Conservation (phyloP, 2,888 invertebrate species). For the Agrochola macilenta region DNA sequence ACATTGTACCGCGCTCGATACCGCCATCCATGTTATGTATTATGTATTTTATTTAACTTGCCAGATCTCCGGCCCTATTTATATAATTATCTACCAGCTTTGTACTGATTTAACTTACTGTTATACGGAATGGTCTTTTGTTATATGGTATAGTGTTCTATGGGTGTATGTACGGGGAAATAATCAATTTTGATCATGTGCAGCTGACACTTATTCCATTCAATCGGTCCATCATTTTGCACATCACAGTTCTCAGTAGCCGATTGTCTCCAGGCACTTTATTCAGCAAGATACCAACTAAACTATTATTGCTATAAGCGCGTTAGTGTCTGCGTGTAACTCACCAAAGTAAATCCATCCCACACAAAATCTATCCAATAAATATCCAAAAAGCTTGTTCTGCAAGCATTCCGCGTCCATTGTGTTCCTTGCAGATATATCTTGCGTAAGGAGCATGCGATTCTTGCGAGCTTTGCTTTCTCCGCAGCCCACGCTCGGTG, state of each 20-base stretch:
- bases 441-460: conserved; percentile 87
- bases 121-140: conserved; percentile 46
- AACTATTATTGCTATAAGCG: conserved; percentile 72
- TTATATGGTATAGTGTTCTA: conserved; percentile 29
- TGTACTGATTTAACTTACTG: conserved; percentile 56
- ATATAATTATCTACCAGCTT: conserved; percentile 63
- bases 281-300: conserved; percentile 61
- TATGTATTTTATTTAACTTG: conserved; percentile 69
- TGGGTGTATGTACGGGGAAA: conserved; percentile 9
- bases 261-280: conserved; percentile 44
- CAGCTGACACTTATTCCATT: conserved; percentile 17
- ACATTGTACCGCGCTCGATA: conserved; percentile 73
- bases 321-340: conserved; percentile 76
- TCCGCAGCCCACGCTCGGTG: conserved; percentile 83
- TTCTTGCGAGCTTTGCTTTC: conserved; percentile 79
- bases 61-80: conserved; percentile 58
- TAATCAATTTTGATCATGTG: conserved; percentile 8
- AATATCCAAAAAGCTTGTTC: conserved; percentile 90
- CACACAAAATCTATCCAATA: conserved; percentile 90
- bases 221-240: conserved; percentile 22
- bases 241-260: conserved; percentile 24
- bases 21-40: conserved; percentile 69
- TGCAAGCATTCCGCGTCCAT: conserved; percentile 87
- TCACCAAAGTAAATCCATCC: conserved; percentile 85
- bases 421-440: conserved; percentile 88